Evolutionary conservation across 1,140 invertebrate genomes (phyloP).

Genomic region (Manduca sexta): DNA sequence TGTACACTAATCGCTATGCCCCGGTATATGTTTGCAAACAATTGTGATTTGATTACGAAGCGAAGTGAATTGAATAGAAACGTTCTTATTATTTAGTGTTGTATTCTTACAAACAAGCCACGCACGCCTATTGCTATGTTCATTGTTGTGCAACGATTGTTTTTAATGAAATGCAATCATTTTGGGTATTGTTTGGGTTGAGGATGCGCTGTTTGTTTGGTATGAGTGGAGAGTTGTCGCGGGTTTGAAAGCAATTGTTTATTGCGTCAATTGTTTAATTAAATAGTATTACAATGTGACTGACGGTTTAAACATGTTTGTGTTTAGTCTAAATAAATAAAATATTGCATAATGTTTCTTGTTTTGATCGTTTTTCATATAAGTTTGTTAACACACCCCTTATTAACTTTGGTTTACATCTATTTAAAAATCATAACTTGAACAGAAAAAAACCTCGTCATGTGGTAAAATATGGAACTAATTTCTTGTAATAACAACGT

Average conservation of each 20-base stretch:
- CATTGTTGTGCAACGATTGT: slow-evolving; percentile 20
- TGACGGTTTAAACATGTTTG: too few relatives aligned
- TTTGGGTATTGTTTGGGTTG: slow-evolving; percentile 34
- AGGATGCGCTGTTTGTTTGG: slow-evolving; percentile 10
- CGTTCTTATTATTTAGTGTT: background rate
- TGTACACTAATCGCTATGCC: background rate
- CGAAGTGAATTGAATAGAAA: background rate
- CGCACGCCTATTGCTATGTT: slow-evolving; percentile 15
- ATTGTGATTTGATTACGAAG: slow-evolving; percentile 7
- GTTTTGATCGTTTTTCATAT: too few relatives aligned
- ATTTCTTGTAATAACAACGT: too few relatives aligned
- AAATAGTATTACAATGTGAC: too few relatives aligned
- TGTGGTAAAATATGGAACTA: too few relatives aligned
- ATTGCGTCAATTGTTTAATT: too few relatives aligned
- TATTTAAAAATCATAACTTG: too few relatives aligned
- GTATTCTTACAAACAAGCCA: slow-evolving; percentile 2
- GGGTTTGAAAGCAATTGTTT: background rate
- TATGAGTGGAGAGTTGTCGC: slow-evolving; percentile 6
- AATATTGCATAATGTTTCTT: too few relatives aligned
- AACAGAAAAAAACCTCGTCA: too few relatives aligned
- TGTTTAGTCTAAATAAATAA: too few relatives aligned
- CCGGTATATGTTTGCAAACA: background rate
- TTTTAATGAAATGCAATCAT: slow-evolving; percentile 41
- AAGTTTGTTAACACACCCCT: too few relatives aligned
- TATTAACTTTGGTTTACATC: too few relatives aligned